Percentiles rank a stretch among this genome's conserved stretches.
Conservation (phyloP, 1,140 invertebrate species). For the Aphelenchoides besseyi region DNA sequence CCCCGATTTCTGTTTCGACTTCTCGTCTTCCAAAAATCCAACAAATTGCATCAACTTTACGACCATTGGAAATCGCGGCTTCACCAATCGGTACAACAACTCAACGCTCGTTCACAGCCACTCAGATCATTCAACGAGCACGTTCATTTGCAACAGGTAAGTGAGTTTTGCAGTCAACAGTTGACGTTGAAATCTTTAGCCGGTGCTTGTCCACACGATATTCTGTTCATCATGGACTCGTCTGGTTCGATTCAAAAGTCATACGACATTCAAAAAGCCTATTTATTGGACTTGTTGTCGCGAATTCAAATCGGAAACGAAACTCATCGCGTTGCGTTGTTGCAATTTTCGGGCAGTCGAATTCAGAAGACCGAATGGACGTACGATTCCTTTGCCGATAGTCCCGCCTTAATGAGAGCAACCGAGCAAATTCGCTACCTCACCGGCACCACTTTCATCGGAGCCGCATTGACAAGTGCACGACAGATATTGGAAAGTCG, state of each 20-base stretch:
- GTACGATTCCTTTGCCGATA: conserved; percentile 47
- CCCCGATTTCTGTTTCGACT: background rate
- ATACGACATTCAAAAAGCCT: conserved; percentile 55
- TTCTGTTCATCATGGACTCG: conserved; percentile 51
- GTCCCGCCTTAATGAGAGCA: conserved; percentile 40
- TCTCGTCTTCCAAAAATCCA: conserved; percentile 1
- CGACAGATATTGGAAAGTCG: conserved; percentile 40
- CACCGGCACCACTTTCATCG: conserved; percentile 58
- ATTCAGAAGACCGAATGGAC: conserved; percentile 57
- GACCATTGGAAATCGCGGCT: background rate
- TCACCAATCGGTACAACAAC: background rate
- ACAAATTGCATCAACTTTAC: background rate
- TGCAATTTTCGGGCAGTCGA: conserved; percentile 50
- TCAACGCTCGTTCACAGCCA: background rate
- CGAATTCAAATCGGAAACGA: conserved; percentile 37
- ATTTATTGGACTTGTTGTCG: conserved; percentile 39
- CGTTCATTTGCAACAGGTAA: background rate
- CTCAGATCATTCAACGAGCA: background rate
- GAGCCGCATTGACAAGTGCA: conserved; percentile 48
- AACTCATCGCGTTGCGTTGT: conserved; percentile 51
- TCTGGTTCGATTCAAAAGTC: conserved; percentile 52
- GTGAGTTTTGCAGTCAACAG: background rate
- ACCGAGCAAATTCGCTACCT: conserved; percentile 35
- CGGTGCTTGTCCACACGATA: conserved; percentile 44
- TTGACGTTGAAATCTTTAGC: conserved; percentile 25